Evolutionary conservation across 2,797 vertebrate species (phyloP).

Genomic region (Melanotaenia nigrans): DNA sequence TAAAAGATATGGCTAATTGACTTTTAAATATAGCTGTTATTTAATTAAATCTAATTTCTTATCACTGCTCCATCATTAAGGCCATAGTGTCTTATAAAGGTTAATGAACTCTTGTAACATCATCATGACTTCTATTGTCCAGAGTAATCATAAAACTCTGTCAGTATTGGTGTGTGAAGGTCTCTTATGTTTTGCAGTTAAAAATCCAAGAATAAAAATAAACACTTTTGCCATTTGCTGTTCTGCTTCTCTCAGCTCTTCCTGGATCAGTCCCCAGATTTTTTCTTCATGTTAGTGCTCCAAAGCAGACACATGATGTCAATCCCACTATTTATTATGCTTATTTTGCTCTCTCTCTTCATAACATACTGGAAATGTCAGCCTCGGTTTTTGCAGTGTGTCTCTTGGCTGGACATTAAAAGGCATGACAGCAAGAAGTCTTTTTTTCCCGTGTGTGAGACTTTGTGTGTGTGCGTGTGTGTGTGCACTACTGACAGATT

Average conservation of each 20-base stretch:
- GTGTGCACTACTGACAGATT: slow-evolving; percentile 56
- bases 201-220: slow-evolving; percentile 35
- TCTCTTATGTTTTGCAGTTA: slow-evolving; percentile 15
- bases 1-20: neutral
- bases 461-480: slow-evolving; percentile 32
- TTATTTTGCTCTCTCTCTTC: slow-evolving; percentile 69
- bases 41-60: neutral
- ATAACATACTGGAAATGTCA: slow-evolving; percentile 71
- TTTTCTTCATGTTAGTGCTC: slow-evolving; percentile 33
- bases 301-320: slow-evolving; percentile 74
- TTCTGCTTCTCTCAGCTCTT: slow-evolving; percentile 48
- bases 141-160: neutral
- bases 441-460: slow-evolving; percentile 63
- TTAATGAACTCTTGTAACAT: slow-evolving; percentile 6
- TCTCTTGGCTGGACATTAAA: slow-evolving; percentile 73
- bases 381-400: slow-evolving; percentile 63
- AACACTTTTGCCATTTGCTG: slow-evolving; percentile 18
- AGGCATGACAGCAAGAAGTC: slow-evolving; percentile 65
- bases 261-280: slow-evolving; percentile 35
- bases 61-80: neutral
- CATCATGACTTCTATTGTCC: neutral
- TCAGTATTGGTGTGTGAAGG: neutral
- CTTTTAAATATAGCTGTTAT: neutral
- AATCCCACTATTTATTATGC: slow-evolving; percentile 74
- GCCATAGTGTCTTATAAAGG: neutral